phyloP scores from a whole-genome alignment of 2,797 vertebrate species.

The Potorous gilbertii region DNA sequence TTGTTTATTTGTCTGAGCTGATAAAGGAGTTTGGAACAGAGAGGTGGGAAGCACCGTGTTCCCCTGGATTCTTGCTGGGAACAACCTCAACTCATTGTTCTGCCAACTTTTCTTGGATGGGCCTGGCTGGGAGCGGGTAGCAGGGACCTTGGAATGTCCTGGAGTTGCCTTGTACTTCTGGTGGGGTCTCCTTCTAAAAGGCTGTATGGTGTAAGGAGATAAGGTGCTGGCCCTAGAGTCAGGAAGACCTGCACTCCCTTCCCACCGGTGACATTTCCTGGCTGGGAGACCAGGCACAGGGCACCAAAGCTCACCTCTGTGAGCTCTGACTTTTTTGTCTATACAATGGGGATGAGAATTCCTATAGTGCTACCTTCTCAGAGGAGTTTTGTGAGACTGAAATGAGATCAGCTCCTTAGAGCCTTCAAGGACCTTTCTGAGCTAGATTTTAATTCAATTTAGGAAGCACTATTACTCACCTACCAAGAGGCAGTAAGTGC shows the following conservation, averaged over 20 bases:
- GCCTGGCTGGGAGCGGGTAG: slow-evolving; percentile 11
- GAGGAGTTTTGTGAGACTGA: neutral
- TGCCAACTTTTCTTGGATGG: slow-evolving; percentile 64
- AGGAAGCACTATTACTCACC: neutral
- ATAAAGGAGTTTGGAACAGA: slow-evolving; percentile 50
- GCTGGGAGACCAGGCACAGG: neutral
- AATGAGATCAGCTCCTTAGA: neutral
- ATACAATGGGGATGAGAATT: neutral
- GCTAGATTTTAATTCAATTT: neutral
- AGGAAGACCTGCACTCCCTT: neutral
- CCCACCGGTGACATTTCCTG: neutral
- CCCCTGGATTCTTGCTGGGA: slow-evolving; percentile 67
- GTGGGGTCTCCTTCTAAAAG: neutral
- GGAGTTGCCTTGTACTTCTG: neutral
- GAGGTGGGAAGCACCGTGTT: neutral
- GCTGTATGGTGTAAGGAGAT: slow-evolving; percentile 26
- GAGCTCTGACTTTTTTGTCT: neutral
- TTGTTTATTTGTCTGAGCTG: slow-evolving; percentile 72
- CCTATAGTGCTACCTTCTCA: neutral
- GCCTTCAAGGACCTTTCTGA: neutral
- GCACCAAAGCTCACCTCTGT: neutral
- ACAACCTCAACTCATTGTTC: slow-evolving; percentile 60
- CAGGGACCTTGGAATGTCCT: neutral
- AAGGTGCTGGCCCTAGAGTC: neutral
- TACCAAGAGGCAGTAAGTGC: neutral